A percentile compares a stretch with the other conserved stretches of the same genome.
These are phyloP conservation scores for Helobdella robusta DNA, from an alignment of 2,888 invertebrate species.

Conservation along the genomic window DNA sequence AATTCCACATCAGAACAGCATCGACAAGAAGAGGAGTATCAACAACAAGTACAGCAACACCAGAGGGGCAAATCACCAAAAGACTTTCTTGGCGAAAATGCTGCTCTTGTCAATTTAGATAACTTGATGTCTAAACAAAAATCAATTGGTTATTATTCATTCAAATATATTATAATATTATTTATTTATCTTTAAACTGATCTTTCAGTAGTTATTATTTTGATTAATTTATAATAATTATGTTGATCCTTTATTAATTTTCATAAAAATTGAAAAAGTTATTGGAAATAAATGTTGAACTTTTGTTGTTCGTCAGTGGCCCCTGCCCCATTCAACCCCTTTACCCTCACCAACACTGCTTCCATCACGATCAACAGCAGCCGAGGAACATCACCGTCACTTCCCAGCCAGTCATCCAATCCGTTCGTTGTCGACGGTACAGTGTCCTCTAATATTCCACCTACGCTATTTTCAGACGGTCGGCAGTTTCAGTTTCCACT, in stretches of 20 bases:
- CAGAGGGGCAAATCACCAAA: constrained; percentile 72
- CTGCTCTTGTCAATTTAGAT: constrained; percentile 90
- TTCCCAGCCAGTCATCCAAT: too few relatives aligned
- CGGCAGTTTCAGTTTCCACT: too few relatives aligned
- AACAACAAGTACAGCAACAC: not conserved
- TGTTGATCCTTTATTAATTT: not conserved
- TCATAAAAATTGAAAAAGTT: not conserved
- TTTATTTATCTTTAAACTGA: not conserved
- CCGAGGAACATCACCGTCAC: not conserved
- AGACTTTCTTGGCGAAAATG: constrained; percentile 92
- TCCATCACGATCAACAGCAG: not conserved
- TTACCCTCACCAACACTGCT: not conserved
- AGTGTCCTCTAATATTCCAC: too few relatives aligned
- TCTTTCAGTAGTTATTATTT: not conserved
- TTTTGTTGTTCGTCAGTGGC: too few relatives aligned
- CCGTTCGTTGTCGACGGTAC: too few relatives aligned
- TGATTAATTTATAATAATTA: not conserved
- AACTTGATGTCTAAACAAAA: constrained; percentile 65
- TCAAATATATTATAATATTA: too few relatives aligned
- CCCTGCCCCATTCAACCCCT: too few relatives aligned
- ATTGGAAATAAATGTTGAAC: too few relatives aligned
- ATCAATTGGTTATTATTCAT: not conserved
- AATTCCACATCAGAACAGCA: not conserved
- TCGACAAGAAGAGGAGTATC: too few relatives aligned
- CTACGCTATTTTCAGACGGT: too few relatives aligned